Evolutionary conservation across 2,113 vertebrate species (phyloP).

Genomic region (Sceloporus undulatus): DNA sequence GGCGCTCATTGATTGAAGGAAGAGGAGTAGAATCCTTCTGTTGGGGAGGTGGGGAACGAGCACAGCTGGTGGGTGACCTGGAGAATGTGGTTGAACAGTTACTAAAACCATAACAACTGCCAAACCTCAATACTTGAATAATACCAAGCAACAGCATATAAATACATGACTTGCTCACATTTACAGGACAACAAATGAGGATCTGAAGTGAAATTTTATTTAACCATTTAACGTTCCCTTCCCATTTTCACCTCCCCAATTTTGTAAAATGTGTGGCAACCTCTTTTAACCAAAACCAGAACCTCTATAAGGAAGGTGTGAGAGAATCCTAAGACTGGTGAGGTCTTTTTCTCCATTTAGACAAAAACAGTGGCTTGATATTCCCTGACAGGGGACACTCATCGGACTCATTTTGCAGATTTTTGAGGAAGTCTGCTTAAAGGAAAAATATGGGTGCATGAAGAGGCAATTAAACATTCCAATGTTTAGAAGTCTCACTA

Average conservation of each 20-base stretch:
- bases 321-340: not conserved
- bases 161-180: not conserved
- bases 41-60: not conserved
- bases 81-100: not conserved
- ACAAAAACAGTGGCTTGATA: not conserved
- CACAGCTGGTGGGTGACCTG: slow-evolving; percentile 22
- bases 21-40: slow-evolving; percentile 80
- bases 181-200: not conserved
- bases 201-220: not conserved
- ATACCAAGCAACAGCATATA: not conserved
- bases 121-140: not conserved
- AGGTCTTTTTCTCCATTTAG: not conserved
- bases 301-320: not conserved
- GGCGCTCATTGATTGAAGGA: slow-evolving; percentile 85
- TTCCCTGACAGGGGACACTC: not conserved
- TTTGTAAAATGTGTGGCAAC: not conserved
- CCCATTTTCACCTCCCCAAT: not conserved
- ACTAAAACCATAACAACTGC: not conserved
- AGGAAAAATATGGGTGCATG: no score
- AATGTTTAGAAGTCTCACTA: no score
- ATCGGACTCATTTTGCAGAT: not conserved
- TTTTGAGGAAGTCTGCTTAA: not conserved
- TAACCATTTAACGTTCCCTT: not conserved
- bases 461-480: no score
- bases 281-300: not conserved